Evolutionary conservation across 2,888 invertebrate species (phyloP), one percentile per base, ranked within the genome.

Genomic region (Auanema sp.): DNA sequence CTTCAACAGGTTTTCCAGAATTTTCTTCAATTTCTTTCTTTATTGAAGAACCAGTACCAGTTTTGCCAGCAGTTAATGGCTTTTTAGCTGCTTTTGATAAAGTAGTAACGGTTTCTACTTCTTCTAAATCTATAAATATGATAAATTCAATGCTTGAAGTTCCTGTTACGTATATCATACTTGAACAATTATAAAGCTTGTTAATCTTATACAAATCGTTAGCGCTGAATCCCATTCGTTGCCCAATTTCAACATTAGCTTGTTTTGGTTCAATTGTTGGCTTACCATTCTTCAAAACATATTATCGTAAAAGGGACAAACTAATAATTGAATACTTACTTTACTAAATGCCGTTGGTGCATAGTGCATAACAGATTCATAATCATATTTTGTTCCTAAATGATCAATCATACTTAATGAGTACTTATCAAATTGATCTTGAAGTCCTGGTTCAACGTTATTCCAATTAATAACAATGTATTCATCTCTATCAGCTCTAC

Each of bases 321-420:
- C 0, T 23, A 16, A 58, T 16, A 25, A 33, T 40, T 24, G 6
- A 41, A 24, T 1, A 56, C 55, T 14, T 10, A 76, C 84, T 76
- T 85, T 85, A 49, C 85, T 85, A 70, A 86, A 86, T 12, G 86
- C 86, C 55, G 84, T 84, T 42, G 85, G 84, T 58, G 84, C 85
- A 66, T 86, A 86, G 79, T 85, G 84, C 86, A 86, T 86, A n/a
- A 86, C 83, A 14, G 85, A 85, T 44, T 80, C 82, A 76, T 85
- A 85, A 65, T 86, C 86, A 69, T 86, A 86, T 25, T 78, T 73
- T 5, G 84, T 83, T 14, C 78, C 81, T 42, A 84, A 61, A 65
- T 82, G 79, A 64, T 84, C 83, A 64, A 84, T 83, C 80, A 82
- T 79, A 16, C 67, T 76, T 53, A 81, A 63, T 0, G 79, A 77